These are phyloP conservation scores for Exaiptasia diaphana DNA, from an alignment of 64 coral and sea anemone genomes.

Conservation along the genomic window DNA sequence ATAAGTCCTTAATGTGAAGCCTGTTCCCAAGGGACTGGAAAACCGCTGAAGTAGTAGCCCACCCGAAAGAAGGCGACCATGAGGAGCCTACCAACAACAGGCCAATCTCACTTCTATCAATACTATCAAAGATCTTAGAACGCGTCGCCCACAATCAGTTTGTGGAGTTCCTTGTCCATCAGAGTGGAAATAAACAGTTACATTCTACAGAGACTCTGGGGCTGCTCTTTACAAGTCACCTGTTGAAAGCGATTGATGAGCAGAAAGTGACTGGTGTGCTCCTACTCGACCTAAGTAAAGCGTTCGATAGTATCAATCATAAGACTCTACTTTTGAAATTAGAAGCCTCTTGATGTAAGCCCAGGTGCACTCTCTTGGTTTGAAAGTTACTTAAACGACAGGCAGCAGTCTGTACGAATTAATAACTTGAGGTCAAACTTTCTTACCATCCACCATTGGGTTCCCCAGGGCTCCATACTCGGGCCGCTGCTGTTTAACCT, in stretches of 20 bases:
- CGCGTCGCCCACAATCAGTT: conserved; percentile 48
- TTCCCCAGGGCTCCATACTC: conserved; percentile 35
- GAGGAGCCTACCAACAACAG: conserved; percentile 56
- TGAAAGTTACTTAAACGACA: conserved; percentile 40
- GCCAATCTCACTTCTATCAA: conserved; percentile 47
- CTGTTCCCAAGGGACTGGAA: conserved; percentile 46
- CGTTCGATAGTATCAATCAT: conserved; percentile 54
- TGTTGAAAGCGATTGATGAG: conserved; percentile 51
- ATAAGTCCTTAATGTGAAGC: conserved; percentile 20
- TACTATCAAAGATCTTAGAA: conserved; percentile 52
- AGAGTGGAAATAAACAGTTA: conserved; percentile 58
- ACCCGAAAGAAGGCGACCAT: conserved; percentile 42
- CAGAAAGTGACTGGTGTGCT: not conserved
- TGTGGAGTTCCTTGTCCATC: conserved; percentile 26
- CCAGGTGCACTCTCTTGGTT: conserved; percentile 21
- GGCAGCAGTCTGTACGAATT: conserved; percentile 35
- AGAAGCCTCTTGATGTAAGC: conserved; percentile 2
- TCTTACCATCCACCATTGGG: not conserved
- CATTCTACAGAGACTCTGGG: conserved; percentile 48
- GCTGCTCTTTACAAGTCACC: conserved; percentile 22
- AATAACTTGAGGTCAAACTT: conserved; percentile 5
- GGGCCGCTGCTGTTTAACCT: conserved; percentile 47
- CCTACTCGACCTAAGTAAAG: conserved; percentile 29
- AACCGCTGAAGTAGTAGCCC: conserved; percentile 41
- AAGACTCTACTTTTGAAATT: not conserved